phyloP scores from a whole-genome alignment of 2,113 vertebrate genomes.

The Melierax canorus region DNA sequence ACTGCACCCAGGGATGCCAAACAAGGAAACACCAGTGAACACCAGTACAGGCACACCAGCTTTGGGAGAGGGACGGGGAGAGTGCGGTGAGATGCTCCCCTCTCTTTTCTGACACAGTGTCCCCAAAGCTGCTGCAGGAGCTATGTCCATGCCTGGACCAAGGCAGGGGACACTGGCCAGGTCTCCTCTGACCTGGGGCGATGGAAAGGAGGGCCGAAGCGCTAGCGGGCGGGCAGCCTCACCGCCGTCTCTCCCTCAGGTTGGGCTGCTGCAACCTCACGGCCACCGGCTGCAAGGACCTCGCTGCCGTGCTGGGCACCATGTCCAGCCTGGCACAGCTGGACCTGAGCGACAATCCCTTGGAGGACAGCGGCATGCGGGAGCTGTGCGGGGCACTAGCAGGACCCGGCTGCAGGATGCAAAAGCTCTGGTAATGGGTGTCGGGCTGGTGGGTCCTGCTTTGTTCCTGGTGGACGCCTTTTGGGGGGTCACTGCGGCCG shows the following conservation, averaged over 20 bases:
- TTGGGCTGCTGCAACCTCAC: neutral
- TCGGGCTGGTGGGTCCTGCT: neutral
- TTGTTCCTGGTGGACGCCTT: neutral
- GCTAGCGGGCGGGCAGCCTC: rapidly evolving
- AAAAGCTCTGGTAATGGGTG: neutral
- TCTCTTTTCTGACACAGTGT: neutral
- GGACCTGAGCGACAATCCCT: neutral
- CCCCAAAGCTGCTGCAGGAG: neutral
- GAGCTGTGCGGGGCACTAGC: neutral
- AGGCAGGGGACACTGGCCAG: neutral
- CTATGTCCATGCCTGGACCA: rapidly evolving
- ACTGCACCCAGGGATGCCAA: rapidly evolving
- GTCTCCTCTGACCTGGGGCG: neutral
- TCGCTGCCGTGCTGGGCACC: rapidly evolving
- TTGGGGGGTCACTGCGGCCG: rapidly evolving
- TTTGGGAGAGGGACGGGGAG: neutral
- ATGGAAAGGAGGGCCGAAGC: too few species aligned
- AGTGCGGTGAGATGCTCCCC: neutral
- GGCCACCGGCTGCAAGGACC: neutral
- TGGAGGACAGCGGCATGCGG: neutral
- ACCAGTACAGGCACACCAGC: too few species aligned
- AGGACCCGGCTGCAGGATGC: neutral
- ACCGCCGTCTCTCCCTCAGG: neutral
- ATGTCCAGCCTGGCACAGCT: neutral
- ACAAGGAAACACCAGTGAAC: too few species aligned